These are phyloP conservation scores for Diploscapter pachys DNA, from an alignment of 1,140 invertebrate genomes.

Conservation along the genomic window DNA sequence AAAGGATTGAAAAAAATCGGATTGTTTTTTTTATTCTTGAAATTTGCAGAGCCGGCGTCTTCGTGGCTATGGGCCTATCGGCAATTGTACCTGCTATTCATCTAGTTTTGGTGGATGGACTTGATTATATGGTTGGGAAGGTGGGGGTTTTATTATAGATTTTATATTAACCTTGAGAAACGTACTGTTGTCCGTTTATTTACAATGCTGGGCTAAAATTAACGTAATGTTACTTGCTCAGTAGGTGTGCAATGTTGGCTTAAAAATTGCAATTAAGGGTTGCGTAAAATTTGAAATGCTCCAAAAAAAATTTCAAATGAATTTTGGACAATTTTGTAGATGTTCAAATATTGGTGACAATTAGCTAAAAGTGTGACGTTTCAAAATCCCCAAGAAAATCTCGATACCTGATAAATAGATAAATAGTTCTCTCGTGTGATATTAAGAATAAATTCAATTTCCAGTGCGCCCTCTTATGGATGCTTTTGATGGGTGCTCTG, in stretches of 20 bases:
- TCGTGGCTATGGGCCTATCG: conserved; percentile 54
- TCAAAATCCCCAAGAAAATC: too few species aligned
- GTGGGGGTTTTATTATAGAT: conserved; percentile 4
- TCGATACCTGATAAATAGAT: too few species aligned
- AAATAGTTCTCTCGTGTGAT: too few species aligned
- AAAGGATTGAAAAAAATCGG: not conserved
- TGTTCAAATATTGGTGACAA: too few species aligned
- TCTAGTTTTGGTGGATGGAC: conserved; percentile 64
- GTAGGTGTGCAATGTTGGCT: too few species aligned
- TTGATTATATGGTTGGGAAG: conserved; percentile 46
- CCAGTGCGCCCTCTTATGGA: conserved; percentile 84
- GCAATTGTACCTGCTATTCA: conserved; percentile 63
- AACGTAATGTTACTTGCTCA: too few species aligned
- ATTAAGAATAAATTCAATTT: conserved; percentile 54
- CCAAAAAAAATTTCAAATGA: too few species aligned
- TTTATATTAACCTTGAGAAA: not conserved
- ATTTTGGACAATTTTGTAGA: too few species aligned
- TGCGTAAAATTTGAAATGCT: too few species aligned
- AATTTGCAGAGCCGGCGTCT: conserved; percentile 67
- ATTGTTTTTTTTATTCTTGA: conserved; percentile 14
- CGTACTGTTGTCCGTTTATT: not conserved
- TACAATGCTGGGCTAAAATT: conserved; percentile 20
- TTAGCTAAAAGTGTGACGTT: too few species aligned
- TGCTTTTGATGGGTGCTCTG: conserved; percentile 86
- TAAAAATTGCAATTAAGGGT: too few species aligned